Evolutionary conservation across 2,888 invertebrate genomes (phyloP), one percentile per base, ranked within the genome.

Genomic region (Bruchidius siliquastri): DNA sequence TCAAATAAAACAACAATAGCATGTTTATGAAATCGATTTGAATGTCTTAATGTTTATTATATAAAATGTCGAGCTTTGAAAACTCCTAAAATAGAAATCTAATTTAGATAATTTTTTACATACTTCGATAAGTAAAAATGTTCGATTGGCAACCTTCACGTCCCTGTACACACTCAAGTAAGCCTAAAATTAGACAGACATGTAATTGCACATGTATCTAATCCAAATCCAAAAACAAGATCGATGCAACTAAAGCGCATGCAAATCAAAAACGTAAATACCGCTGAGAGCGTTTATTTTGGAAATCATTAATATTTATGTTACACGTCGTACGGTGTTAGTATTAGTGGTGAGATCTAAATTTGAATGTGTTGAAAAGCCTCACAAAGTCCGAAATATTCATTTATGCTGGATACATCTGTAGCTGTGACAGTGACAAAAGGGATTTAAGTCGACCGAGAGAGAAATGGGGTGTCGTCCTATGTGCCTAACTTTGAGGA

Each of bases 381-480:
- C 73, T 73, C 73, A 75, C 74, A 72, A 71, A 74, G 77, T 78
- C 76, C 77, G 77, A 82, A 81, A 81, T 82, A 81, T 81, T 80
- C 80, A 80, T 80, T 78, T 80, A 80, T 80, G 78, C 79, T 78
- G 78, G 78, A 81, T 79, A 79, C 81, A 77, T 78, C 78, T 81
- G 80, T 81, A 81, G 79, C 79, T 81, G 80, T 81, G 81, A 81
- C 81, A 81, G 80, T 82, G 81, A 81, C 81, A 81, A 81, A 82
- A 79, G 77, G 77, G 80, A 81, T 81, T 68, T 80, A 81, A 74
- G 75, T 66, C 75, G 70, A 72, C 69, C 49, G 68, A 72, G 72
- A 76, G 68, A 72, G 72, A 76, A 71, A 74, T 74, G 74, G 72
- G 72, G 74, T 75, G 74, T 73, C n/a, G 71, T 26, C 32, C 49